Conservation (phyloP, 35 echinoderm and acorn worm genomes). For the Acanthaster planci region DNA sequence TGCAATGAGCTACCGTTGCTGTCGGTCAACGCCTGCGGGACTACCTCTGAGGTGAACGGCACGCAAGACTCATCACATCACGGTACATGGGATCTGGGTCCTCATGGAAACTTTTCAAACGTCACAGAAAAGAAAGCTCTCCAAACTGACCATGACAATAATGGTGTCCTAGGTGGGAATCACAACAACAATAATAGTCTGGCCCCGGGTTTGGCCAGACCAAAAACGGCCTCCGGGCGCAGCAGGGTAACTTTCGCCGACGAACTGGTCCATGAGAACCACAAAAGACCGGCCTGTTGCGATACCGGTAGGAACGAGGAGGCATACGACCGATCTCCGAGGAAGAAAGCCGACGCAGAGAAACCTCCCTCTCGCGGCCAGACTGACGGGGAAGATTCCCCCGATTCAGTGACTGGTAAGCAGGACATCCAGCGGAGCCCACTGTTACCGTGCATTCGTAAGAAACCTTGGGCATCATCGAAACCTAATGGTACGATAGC, state of each 20-base stretch:
- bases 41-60: background rate
- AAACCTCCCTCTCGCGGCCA: background rate
- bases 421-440: background rate
- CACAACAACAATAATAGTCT: conserved; percentile 22
- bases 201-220: background rate
- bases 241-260: conserved; percentile 23
- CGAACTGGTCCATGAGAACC: conserved; percentile 8
- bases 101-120: background rate
- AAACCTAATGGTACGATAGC: conserved; percentile 48
- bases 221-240: background rate
- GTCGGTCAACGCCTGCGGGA: background rate
- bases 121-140: background rate
- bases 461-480: background rate
- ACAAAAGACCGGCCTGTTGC: background rate
- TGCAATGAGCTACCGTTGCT: conserved; percentile 13
- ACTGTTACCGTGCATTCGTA: background rate
- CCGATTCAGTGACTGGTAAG: background rate
- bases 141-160: background rate
- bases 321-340: background rate
- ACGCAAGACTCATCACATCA: background rate
- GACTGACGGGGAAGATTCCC: background rate
- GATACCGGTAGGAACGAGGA: background rate
- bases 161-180: background rate
- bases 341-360: background rate
- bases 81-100: background rate